Conservation (phyloP, 2,113 vertebrate genomes). For the Pterocles burchelli region DNA sequence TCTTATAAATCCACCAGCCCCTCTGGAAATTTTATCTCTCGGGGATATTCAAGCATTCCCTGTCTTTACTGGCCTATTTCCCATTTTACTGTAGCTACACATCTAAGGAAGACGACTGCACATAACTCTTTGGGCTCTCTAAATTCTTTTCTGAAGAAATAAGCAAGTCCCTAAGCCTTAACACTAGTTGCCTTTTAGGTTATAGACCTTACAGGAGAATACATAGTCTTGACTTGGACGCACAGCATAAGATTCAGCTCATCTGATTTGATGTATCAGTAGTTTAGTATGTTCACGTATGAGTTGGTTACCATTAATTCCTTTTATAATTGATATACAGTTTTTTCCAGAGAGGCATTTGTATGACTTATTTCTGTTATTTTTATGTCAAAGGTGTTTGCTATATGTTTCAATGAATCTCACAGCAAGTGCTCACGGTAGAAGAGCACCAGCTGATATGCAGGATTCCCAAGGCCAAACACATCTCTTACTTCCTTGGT, state of each 20-base stretch:
- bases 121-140: neutral
- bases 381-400: neutral
- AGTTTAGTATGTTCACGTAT: neutral
- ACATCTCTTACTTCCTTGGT: neutral
- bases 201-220: neutral
- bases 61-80: neutral
- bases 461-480: neutral
- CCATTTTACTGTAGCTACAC: neutral
- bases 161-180: neutral
- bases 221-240: neutral
- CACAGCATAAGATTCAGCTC: neutral
- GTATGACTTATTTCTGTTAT: neutral
- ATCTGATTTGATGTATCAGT: accelerated
- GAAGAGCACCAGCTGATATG: accelerated
- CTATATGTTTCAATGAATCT: neutral
- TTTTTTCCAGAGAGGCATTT: neutral
- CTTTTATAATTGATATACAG: neutral
- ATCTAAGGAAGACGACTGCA: neutral
- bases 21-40: neutral
- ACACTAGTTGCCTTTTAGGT: neutral
- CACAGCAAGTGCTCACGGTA: neutral
- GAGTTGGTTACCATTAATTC: neutral
- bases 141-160: neutral
- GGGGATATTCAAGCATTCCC: neutral
- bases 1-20: neutral